phyloP scores from a whole-genome alignment of 1,140 invertebrate genomes.

The Acromyrmex echinatior region DNA sequence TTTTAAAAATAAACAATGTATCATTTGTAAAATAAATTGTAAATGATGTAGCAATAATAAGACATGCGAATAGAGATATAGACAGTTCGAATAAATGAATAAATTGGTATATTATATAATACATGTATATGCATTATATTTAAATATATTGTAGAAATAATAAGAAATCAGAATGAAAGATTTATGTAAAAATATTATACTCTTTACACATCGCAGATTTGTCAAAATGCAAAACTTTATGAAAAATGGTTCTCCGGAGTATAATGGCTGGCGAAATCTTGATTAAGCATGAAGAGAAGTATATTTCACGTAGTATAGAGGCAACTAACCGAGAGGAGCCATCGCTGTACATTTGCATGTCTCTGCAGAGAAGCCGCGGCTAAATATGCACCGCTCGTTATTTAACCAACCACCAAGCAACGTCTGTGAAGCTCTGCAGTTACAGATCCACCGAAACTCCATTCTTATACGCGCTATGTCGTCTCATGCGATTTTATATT shows the following conservation, averaged over 20 bases:
- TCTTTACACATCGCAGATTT: conserved; percentile 45
- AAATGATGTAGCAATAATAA: not conserved
- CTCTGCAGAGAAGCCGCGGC: conserved; percentile 70
- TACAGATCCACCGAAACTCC: conserved; percentile 56
- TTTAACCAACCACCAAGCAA: conserved; percentile 70
- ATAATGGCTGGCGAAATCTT: conserved; percentile 70
- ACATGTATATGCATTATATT: not conserved
- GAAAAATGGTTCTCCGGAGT: conserved; percentile 57
- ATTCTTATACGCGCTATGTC: conserved; percentile 62
- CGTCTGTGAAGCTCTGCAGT: conserved; percentile 63
- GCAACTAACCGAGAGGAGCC: conserved; percentile 69
- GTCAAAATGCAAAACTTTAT: conserved; percentile 52
- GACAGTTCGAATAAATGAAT: not conserved
- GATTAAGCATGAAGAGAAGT: conserved; percentile 72
- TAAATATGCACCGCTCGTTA: conserved; percentile 74
- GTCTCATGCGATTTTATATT: conserved; percentile 57
- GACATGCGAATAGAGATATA: too few relatives aligned
- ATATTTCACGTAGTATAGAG: conserved; percentile 67
- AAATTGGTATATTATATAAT: not conserved
- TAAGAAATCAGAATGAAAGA: conserved; percentile 6
- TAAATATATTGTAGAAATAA: conserved; percentile 10
- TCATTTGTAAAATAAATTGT: not conserved
- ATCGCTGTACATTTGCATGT: conserved; percentile 73
- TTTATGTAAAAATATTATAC: conserved; percentile 25
- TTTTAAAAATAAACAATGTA: not conserved